Base-by-base conservation (phyloP, 2,113 vertebrate genomes). In the Mustelus asterias region DNA sequence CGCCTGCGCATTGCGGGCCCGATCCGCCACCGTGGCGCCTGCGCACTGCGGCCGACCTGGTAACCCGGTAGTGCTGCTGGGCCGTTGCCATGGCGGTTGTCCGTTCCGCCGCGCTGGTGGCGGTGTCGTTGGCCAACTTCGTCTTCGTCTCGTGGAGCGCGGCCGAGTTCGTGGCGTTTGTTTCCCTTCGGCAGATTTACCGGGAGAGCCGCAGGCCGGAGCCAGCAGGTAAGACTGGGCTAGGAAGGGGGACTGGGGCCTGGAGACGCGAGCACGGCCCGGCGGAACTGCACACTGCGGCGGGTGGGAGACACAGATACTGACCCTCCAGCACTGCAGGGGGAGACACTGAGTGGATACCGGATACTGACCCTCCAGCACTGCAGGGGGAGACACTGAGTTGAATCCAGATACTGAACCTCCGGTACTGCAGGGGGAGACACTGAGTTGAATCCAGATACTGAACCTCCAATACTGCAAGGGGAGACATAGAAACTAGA, bases 101-200 rank as follows among this genome's bases (percentile, higher is more conserved):
- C 2, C 67, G 29, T 22, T 48, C 69, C 0, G 44, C 94, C 24
- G 37, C 92, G 54, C 96, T 98, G 0, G 97, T 96, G 58, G 26
- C 95, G 26, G 48, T 96, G 1, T 96, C 97, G 7, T 96, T 98
- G 26, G 33, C 97, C 0, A 98, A 98, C 96, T 97, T 98, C 69
- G 96, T 97, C 0, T 98, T 98, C 80, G 98, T 98, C 0, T 98
- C 98, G 95, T 96, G 98, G 58, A 98, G 98, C 44, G 97, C 97
- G 0, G 97, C 96, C 0, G 98, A 98, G 93, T 98, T 98, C 13
- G 97, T 98, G 54, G 97, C 97, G 0, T 98, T 98, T 33, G 16
- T 98, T 18, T 98, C 98, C 0, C 98, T 98, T 95, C 96, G 98
- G 89, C 97, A 97, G 48, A 98, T 98, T 96, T 98, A 98, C 95